Evolutionary conservation across 2,113 vertebrate genomes (phyloP).

Genomic region (Vulpes ferrilata): DNA sequence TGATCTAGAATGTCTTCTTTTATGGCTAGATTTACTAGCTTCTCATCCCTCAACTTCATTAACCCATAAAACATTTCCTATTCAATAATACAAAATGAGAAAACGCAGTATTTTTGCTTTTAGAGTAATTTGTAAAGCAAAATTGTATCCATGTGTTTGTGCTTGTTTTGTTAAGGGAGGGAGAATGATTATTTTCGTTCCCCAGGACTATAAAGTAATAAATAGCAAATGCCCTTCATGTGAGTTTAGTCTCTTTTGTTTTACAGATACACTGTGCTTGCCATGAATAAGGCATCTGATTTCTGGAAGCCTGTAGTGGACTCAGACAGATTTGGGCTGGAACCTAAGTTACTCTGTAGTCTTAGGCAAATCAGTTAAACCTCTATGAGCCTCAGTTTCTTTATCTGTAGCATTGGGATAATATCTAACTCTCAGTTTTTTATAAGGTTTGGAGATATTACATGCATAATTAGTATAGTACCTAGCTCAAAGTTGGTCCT

Average conservation of each 20-base stretch:
- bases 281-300: background rate
- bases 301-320: background rate
- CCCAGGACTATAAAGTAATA: background rate
- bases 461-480: background rate
- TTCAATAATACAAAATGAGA: constrained; percentile 50
- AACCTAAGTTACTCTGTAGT: background rate
- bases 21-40: constrained; percentile 60
- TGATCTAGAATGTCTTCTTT: constrained; percentile 50
- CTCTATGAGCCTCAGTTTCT: constrained; percentile 7
- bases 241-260: background rate
- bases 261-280: background rate
- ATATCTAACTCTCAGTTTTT: background rate
- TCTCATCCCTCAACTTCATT: constrained; percentile 66
- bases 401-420: background rate
- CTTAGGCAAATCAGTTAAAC: background rate
- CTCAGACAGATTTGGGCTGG: background rate
- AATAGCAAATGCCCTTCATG: background rate
- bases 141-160: background rate
- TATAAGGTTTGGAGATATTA: background rate
- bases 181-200: background rate
- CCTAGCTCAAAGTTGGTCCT: background rate
- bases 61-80: constrained; percentile 62
- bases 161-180: background rate
- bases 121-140: constrained; percentile 33
- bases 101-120: constrained; percentile 42